phyloP scores from a whole-genome alignment of 92 coral and sea anemone genomes.

The Porites cylindrica region DNA sequence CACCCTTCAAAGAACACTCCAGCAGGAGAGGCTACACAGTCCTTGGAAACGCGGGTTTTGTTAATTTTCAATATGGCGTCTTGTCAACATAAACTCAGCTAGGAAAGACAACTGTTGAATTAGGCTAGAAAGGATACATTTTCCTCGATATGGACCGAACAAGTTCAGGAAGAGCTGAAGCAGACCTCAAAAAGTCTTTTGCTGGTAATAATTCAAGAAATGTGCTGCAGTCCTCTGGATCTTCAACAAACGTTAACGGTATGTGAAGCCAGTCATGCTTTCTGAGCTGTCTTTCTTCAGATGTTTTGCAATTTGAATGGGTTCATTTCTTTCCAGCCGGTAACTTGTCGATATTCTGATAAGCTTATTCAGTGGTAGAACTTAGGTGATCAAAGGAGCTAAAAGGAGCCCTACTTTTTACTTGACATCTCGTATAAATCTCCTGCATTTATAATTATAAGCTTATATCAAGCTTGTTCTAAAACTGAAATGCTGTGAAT shows the following conservation, averaged over 20 bases:
- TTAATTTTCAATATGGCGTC: conserved; percentile 84
- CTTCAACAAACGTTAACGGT: conserved; percentile 24
- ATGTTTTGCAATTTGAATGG: too few species aligned
- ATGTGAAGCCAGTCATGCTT: neutral
- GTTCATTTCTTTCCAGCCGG: too few species aligned
- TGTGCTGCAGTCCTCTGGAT: conserved; percentile 21
- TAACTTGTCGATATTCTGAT: too few species aligned
- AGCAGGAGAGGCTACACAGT: conserved; percentile 51
- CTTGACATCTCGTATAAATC: too few species aligned
- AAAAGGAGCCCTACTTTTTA: too few species aligned
- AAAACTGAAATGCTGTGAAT: too few species aligned
- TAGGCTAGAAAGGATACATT: neutral
- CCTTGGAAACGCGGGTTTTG: conserved; percentile 76
- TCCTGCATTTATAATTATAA: too few species aligned
- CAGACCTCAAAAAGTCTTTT: conserved; percentile 40
- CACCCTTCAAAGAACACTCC: neutral
- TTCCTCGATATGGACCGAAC: conserved; percentile 29
- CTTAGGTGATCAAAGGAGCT: too few species aligned
- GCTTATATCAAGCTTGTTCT: too few species aligned
- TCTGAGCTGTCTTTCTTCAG: neutral
- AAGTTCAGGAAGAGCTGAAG: conserved; percentile 11
- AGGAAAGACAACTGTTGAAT: neutral
- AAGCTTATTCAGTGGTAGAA: too few species aligned
- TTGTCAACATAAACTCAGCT: conserved; percentile 69
- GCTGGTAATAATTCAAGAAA: neutral